Evolutionary conservation across 2,113 vertebrate species (phyloP).

Genomic region (Zootoca vivipara): DNA sequence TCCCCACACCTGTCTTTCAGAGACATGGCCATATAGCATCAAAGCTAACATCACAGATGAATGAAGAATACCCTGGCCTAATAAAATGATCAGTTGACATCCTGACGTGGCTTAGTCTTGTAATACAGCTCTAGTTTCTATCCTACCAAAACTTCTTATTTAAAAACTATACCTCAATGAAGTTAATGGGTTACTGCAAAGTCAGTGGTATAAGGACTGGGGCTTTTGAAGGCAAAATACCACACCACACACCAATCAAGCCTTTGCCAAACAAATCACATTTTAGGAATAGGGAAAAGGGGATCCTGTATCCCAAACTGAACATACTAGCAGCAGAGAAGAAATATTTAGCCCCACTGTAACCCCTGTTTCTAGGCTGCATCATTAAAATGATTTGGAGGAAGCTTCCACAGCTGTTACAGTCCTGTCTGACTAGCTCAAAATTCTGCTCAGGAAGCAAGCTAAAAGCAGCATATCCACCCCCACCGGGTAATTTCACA

Average conservation of each 20-base stretch:
- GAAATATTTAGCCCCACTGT: constrained; percentile 27
- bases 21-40: neutral
- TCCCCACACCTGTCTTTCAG: neutral
- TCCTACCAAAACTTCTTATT: neutral
- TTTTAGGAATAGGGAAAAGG: neutral
- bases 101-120: neutral
- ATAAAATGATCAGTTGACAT: neutral
- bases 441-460: constrained; percentile 21
- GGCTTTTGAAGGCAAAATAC: neutral
- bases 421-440: constrained; percentile 9
- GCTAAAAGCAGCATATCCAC: constrained; percentile 33
- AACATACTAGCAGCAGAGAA: accelerated
- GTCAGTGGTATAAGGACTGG: neutral
- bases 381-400: constrained; percentile 16
- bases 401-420: constrained; percentile 42
- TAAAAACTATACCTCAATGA: neutral
- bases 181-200: neutral
- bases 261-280: neutral
- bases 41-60: neutral
- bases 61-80: neutral
- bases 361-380: constrained; percentile 9
- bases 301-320: constrained; percentile 12
- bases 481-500: constrained; percentile 24
- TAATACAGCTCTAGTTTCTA: neutral
- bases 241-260: neutral